A percentile compares a stretch with the other conserved stretches of the same genome.
Conservation (phyloP, 2,888 invertebrate genomes). For the Campoplex capitator region DNA sequence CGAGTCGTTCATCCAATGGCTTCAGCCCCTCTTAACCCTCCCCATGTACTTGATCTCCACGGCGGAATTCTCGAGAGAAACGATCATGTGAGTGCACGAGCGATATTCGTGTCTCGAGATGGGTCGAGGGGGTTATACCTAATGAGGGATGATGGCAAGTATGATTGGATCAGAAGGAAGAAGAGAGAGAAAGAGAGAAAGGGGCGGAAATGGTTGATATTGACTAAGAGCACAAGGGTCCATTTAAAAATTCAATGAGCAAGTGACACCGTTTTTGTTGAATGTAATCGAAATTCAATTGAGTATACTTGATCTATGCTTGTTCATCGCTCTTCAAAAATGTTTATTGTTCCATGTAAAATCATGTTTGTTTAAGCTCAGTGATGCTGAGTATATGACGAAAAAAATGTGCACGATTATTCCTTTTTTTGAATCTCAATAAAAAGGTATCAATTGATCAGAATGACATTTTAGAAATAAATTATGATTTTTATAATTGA, state of each 20-base stretch:
- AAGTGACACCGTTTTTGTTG: not conserved
- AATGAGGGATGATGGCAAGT: not conserved
- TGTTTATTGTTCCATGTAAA: not conserved
- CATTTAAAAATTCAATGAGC: not conserved
- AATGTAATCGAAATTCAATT: not conserved
- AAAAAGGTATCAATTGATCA: no score
- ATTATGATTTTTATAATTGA: not conserved
- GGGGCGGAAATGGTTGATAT: not conserved
- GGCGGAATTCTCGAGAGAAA: slow-evolving; percentile 8
- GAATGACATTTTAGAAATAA: no score
- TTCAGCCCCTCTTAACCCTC: not conserved
- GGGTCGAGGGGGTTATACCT: slow-evolving; percentile 1
- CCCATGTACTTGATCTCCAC: not conserved
- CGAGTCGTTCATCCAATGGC: not conserved
- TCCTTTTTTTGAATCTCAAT: no score
- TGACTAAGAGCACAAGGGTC: not conserved
- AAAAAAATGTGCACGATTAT: no score
- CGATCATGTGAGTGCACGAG: not conserved
- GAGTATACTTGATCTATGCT: not conserved
- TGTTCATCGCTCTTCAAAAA: not conserved
- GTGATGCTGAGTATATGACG: no score
- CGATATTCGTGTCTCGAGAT: slow-evolving; percentile 4
- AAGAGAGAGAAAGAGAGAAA: not conserved
- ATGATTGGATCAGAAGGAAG: not conserved
- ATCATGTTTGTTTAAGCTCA: no score